A percentile compares a stretch with the other conserved stretches of the same genome.
These are phyloP conservation scores for Fulmarus glacialis DNA, from an alignment of 2,113 vertebrate species.

Conservation along the genomic window DNA sequence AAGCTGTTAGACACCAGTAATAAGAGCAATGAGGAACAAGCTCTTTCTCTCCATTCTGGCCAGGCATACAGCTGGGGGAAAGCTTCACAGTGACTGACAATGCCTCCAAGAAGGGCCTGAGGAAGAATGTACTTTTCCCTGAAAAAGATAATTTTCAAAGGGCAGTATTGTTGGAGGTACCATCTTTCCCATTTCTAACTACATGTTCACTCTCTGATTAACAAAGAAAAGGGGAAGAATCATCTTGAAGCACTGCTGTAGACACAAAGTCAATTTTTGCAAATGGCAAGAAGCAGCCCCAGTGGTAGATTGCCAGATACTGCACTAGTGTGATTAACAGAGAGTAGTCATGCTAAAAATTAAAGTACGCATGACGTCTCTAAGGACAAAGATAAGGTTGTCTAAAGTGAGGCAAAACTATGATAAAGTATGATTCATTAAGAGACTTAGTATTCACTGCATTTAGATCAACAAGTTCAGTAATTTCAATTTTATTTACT, in stretches of 20 bases:
- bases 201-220: background rate
- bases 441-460: background rate
- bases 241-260: background rate
- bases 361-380: background rate
- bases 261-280: background rate
- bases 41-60: background rate
- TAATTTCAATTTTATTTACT: background rate
- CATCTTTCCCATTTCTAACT: background rate
- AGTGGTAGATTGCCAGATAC: background rate
- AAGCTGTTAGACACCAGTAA: background rate
- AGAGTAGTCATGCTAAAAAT: background rate
- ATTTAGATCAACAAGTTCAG: background rate
- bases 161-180: background rate
- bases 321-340: background rate
- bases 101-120: background rate
- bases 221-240: background rate
- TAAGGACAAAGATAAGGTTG: background rate
- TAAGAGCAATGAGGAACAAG: background rate
- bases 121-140: background rate
- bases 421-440: background rate
- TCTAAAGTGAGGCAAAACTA: background rate
- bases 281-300: background rate
- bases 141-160: background rate
- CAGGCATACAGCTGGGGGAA: background rate
- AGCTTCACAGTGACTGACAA: background rate